Conservation (phyloP, 2,113 vertebrate species). For the Rostratula benghalensis region DNA sequence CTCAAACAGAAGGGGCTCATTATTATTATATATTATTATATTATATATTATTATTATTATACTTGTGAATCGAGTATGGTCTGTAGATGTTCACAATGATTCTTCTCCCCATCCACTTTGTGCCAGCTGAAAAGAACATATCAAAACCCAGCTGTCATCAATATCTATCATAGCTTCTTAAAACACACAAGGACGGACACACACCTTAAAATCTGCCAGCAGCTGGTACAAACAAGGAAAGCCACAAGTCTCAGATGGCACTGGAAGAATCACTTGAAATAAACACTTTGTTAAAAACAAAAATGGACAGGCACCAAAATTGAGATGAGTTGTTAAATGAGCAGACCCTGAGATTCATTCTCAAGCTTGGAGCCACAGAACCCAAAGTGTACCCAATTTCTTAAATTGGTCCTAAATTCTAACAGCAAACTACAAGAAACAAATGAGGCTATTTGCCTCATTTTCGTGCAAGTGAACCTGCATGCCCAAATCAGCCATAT, state of each 20-base stretch:
- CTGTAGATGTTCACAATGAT: not conserved
- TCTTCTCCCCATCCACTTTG: not conserved
- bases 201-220: conserved; percentile 8
- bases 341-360: not conserved
- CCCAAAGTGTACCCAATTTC: not conserved
- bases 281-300: not conserved
- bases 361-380: not conserved
- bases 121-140: conserved; percentile 2
- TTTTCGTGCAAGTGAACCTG: not conserved
- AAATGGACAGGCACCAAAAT: not conserved
- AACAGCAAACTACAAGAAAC: not conserved
- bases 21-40: no score
- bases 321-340: not conserved
- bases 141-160: conserved; percentile 25
- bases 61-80: not conserved
- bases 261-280: not conserved
- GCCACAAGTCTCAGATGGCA: not conserved
- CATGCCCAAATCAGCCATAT: not conserved
- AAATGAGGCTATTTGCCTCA: not conserved
- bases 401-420: not conserved
- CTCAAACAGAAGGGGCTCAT: not conserved
- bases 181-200: not conserved
- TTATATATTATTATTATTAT: no score
- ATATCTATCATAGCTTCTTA: not conserved
- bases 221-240: conserved; percentile 7